Evolutionary conservation across 1,140 invertebrate genomes (phyloP).

Genomic region (Aleiodes sp.): DNA sequence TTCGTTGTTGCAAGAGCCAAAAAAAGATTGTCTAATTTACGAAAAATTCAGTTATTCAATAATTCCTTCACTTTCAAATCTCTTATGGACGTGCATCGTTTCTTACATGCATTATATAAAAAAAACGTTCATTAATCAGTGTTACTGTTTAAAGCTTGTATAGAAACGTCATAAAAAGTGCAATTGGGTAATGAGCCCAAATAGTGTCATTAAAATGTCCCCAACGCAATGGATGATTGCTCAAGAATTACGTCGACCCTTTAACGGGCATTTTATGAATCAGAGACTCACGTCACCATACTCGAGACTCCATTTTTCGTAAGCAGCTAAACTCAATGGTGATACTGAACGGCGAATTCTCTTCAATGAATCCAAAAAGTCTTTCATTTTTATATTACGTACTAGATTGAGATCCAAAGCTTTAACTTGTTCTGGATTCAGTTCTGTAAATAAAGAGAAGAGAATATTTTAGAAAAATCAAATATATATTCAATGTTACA

Average conservation of each 20-base stretch:
- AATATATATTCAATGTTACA: not conserved
- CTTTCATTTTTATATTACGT: constrained; percentile 84
- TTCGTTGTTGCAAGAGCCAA: not conserved
- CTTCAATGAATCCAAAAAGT: constrained; percentile 91
- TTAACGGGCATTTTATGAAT: constrained; percentile 43
- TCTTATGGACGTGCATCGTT: too few relatives aligned
- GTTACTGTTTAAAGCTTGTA: too few relatives aligned
- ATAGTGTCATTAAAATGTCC: too few relatives aligned
- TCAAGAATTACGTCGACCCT: constrained; percentile 24
- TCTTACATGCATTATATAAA: too few relatives aligned
- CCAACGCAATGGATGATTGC: not conserved
- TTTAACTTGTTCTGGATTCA: constrained; percentile 87
- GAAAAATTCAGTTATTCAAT: too few relatives aligned
- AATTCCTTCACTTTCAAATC: too few relatives aligned
- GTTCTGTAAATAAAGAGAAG: constrained; percentile 69
- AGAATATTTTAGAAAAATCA: constrained; percentile 7
- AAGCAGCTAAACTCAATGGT: constrained; percentile 82
- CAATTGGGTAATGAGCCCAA: too few relatives aligned
- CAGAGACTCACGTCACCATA: constrained; percentile 88
- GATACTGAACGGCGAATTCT: constrained; percentile 92
- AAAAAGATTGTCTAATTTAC: too few relatives aligned
- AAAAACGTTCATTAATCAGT: too few relatives aligned
- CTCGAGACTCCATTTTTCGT: constrained; percentile 93
- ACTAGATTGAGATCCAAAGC: constrained; percentile 83
- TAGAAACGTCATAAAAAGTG: too few relatives aligned